Base-by-base conservation (phyloP, 1,140 invertebrate genomes). In the Drosophila sp. region DNA sequence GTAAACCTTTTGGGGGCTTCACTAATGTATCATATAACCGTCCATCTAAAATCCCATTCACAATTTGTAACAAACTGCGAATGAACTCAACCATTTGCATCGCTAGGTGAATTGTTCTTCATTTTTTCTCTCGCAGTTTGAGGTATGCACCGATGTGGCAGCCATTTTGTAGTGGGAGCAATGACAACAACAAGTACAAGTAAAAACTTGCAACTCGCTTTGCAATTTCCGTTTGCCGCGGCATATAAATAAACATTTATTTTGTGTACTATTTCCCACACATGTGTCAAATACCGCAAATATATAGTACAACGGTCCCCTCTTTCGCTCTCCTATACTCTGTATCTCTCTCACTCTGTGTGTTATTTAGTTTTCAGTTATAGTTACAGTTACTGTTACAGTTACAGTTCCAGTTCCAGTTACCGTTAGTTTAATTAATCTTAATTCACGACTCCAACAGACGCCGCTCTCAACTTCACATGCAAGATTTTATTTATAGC, bases 221-320 rank as follows among this genome's bases (percentile, higher is more conserved):
- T 87, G 82, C 81, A 86, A 86, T 86, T 86, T 86, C 81, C 81
- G 81, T 54, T 82, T 69, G 66, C 57, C 57, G 75, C 75, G 81
- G 78, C 78, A 86, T 87, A 86, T 86, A 86, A 86, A 86, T 87
- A 86, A 86, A 86, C 81, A 86, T 86, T 86, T 86, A 82, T 86
- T 86, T 86, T 72, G 75, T 81, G 78, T 72, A 40, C 72, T 72
- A 76, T 67, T 86, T 75, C 78, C 82, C 69, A 62, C 80, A 83
- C 72, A 50, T 70, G 81, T 69, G 81, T 69, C 77, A 74, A 67
- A 63, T 72, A 58, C 63, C 70, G 70, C 70, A 51, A 59, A 67
- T 51, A 72, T 66, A 72, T 72, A 18, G 69, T 32, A 27, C 40
- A 27, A 7, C 34, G 11, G 25, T 13, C 38, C 14, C 45, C 7